Base-by-base conservation (phyloP, 2,113 vertebrate species). In the Silurus glanis region DNA sequence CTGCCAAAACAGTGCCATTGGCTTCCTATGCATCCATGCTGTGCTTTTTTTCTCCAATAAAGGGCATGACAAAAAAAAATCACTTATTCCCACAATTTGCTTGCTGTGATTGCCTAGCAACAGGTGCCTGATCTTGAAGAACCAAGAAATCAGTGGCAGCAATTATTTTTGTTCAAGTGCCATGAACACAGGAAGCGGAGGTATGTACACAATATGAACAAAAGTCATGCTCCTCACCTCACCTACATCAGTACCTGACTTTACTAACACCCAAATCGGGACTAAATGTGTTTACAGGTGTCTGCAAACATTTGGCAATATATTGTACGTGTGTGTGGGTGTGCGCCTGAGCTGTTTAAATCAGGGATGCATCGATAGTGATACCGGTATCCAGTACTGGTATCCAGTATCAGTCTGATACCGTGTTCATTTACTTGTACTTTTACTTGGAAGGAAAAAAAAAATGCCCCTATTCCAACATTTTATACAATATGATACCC, bases 1-100 rank as follows among this genome's bases (percentile, higher is more conserved):
- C 85, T 81, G 78, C 85, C 85, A 80, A 61, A 82, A 82, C 55
- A 80, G 64, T 56, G 53, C 78, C 55, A 49, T 37, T 69, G 79
- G 67, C 69, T 72, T 71, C 82, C 85, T 79, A 19, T 21, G 72
- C 72, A 79, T 28, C 62, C 64, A 47, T 23, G n/a, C 72, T 58
- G 66, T 74, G 84, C 13, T 49, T 61, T 81, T 81, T 59, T 37
- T 37, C 37, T 23, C 83, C 37, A 59, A 71, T 17, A 45, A 21
- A 49, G 21, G 53, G 3, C 56, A 74, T 23, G 55, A 72, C 45
- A 37, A 37, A 12, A 55, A 72, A 58, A 12, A 55, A 45, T 62
- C 58, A 45, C 75, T 19, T 78, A 78, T 56, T 72, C 55, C 16
- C 66, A 82, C 10, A 56, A 16, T 83, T 75, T 61, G 71, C 69